phyloP scores from a whole-genome alignment of 2,797 vertebrate species.

The Ctenopoma kingsleyae region DNA sequence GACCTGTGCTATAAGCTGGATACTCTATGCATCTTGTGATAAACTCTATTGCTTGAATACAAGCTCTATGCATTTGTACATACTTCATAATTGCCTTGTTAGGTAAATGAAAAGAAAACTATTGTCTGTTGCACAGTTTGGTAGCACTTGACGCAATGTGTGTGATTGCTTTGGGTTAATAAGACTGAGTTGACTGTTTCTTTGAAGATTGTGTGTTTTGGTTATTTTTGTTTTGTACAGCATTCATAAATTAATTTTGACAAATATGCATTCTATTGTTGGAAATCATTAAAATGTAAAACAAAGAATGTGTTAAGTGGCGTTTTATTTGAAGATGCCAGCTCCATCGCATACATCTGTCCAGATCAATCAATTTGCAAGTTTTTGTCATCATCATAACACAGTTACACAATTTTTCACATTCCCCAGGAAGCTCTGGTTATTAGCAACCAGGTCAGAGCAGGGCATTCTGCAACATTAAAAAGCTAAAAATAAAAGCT shows the following conservation, averaged over 20 bases:
- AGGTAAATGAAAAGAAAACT: conserved; percentile 57
- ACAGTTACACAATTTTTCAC: background rate
- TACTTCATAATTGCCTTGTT: conserved; percentile 85
- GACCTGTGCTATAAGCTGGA: conserved; percentile 73
- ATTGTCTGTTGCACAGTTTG: conserved; percentile 60
- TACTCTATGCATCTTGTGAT: conserved; percentile 83
- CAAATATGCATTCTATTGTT: conserved; percentile 57
- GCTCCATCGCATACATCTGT: background rate
- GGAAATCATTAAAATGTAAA: conserved; percentile 65
- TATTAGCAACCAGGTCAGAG: no score
- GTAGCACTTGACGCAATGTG: conserved; percentile 48
- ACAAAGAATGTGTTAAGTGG: conserved; percentile 5
- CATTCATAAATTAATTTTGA: conserved; percentile 53
- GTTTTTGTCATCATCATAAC: no score
- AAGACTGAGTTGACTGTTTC: conserved; percentile 38
- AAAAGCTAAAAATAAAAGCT: no score
- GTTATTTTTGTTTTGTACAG: conserved; percentile 69
- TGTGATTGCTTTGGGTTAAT: conserved; percentile 42
- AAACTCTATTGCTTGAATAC: conserved; percentile 77
- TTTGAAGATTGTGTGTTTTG: conserved; percentile 38
- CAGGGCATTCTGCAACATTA: no score
- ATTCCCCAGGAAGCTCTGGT: no score
- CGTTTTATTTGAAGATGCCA: conserved; percentile 29
- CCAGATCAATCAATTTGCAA: background rate
- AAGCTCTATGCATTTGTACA: conserved; percentile 85